phyloP scores from a whole-genome alignment of 2,113 vertebrate genomes.

The Datnioides undecimradiatus region DNA sequence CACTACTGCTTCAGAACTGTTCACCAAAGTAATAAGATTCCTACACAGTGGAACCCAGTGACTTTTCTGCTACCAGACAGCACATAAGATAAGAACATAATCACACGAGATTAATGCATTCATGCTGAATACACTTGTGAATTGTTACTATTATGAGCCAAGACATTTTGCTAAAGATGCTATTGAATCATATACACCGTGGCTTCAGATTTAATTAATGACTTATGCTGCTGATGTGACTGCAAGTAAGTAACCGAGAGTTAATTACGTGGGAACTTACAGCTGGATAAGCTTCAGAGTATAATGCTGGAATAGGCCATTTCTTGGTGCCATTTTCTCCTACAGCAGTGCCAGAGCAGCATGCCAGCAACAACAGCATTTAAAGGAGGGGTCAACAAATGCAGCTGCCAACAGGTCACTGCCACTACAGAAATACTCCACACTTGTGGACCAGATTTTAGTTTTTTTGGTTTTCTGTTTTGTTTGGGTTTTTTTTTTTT shows the following conservation, averaged over 20 bases:
- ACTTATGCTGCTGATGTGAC: constrained; percentile 1
- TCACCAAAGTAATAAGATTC: neutral
- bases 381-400: constrained; percentile 37
- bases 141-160: constrained; percentile 1
- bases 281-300: constrained; percentile 41
- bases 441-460: neutral
- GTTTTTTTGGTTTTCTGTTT: no score
- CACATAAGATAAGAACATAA: neutral
- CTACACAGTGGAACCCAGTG: neutral
- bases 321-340: constrained; percentile 36
- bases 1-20: neutral
- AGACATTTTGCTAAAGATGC: constrained; percentile 10
- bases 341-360: constrained; percentile 22
- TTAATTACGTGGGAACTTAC: constrained; percentile 30
- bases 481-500: no score
- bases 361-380: constrained; percentile 52
- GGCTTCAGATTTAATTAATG: constrained; percentile 32
- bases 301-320: constrained; percentile 25
- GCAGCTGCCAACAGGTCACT: constrained; percentile 43
- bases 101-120: neutral
- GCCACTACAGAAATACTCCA: neutral
- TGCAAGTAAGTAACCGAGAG: constrained; percentile 25
- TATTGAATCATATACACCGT: constrained; percentile 23
- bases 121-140: neutral
- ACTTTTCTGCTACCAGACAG: neutral